These are phyloP conservation scores for Drosophila nr. fundita DNA, from an alignment of 2,888 invertebrate species.

Conservation along the genomic window DNA sequence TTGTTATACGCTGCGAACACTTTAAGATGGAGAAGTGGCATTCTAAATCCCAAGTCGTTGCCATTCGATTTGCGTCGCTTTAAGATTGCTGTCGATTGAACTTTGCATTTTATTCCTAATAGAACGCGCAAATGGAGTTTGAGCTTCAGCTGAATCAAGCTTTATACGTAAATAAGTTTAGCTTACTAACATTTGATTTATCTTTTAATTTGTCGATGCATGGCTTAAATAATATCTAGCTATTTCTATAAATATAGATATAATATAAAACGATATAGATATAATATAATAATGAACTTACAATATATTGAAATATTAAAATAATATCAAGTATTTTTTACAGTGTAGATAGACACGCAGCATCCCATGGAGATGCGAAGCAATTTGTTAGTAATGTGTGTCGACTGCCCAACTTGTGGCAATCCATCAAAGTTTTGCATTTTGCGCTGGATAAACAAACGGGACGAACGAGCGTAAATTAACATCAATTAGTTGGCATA, in stretches of 20 bases:
- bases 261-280: too few species aligned
- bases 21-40: conserved; percentile 32
- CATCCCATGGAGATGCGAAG: conserved; percentile 5
- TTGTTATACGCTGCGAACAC: conserved; percentile 28
- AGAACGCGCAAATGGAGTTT: conserved; percentile 23
- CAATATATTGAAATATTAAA: neutral
- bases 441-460: conserved; percentile 28
- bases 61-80: conserved; percentile 76
- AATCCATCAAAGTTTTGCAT: conserved; percentile 62
- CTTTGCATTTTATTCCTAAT: conserved; percentile 57
- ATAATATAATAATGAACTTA: too few species aligned
- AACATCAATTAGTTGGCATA: conserved; percentile 75
- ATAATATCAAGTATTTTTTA: neutral
- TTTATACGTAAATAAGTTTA: conserved; percentile 1
- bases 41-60: conserved; percentile 58
- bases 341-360: neutral
- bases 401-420: conserved; percentile 3
- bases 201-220: neutral
- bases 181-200: neutral
- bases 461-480: conserved; percentile 49
- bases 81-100: conserved; percentile 66
- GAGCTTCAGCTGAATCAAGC: conserved; percentile 14
- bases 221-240: neutral
- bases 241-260: neutral
- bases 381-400: conserved; percentile 10